phyloP scores from a whole-genome alignment of 2,888 invertebrate species.

The Pardosa pseudoannulata region DNA sequence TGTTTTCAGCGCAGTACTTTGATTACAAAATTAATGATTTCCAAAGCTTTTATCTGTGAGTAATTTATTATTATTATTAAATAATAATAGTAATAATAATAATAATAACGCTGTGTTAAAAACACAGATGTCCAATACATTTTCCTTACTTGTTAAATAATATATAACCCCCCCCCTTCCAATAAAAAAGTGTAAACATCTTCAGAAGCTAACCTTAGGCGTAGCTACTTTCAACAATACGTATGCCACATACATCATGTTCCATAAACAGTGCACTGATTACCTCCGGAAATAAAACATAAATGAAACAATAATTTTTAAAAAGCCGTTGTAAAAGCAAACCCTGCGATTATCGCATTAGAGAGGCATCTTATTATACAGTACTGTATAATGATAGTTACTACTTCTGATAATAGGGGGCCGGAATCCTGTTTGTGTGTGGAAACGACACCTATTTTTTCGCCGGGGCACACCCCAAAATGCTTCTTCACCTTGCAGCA shows the following conservation, averaged over 20 bases:
- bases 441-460: constrained; percentile 3
- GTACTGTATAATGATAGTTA: constrained; percentile 10
- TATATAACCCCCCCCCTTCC: too few relatives aligned
- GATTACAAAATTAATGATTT: too few relatives aligned
- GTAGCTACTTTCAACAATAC: background rate
- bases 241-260: background rate
- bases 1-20: too few relatives aligned
- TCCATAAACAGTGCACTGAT: background rate
- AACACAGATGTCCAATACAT: too few relatives aligned
- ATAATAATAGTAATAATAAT: too few relatives aligned
- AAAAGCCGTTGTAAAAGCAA: background rate
- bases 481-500: background rate
- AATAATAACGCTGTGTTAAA: too few relatives aligned
- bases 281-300: background rate
- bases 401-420: background rate
- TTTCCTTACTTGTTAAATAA: too few relatives aligned
- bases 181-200: too few relatives aligned
- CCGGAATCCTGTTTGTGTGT: background rate
- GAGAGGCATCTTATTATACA: background rate
- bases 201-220: background rate
- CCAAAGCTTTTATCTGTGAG: too few relatives aligned
- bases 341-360: constrained; percentile 6
- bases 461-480: background rate
- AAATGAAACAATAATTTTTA: background rate
- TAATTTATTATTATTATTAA: too few relatives aligned